phyloP scores from a whole-genome alignment of 2,888 invertebrate species.

The Leucophenga montana region DNA sequence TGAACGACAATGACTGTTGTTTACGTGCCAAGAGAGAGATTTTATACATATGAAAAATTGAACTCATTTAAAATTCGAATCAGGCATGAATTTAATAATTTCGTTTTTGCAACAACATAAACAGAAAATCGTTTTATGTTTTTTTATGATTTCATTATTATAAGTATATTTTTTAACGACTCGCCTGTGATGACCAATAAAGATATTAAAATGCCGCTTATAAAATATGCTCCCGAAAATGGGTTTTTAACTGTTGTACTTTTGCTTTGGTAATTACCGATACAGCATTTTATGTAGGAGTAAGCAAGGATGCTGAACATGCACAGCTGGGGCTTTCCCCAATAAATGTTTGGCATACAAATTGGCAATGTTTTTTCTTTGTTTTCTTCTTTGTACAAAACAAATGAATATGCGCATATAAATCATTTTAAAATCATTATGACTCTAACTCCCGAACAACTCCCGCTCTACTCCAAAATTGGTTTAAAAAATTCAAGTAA shows the following conservation, averaged over 20 bases:
- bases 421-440: not conserved
- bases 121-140: slow-evolving; percentile 37
- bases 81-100: slow-evolving; percentile 66
- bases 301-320: not conserved
- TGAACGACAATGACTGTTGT: no score
- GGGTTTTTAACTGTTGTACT: slow-evolving; percentile 50
- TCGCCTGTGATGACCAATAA: slow-evolving; percentile 66
- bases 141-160: slow-evolving; percentile 49
- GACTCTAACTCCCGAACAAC: slow-evolving; percentile 49
- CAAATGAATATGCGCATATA: not conserved
- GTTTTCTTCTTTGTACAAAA: not conserved
- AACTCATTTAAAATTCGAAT: slow-evolving; percentile 59
- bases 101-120: slow-evolving; percentile 58
- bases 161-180: slow-evolving; percentile 65
- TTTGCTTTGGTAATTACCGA: not conserved
- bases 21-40: slow-evolving; percentile 10
- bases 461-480: not conserved
- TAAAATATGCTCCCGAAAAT: slow-evolving; percentile 61
- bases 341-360: slow-evolving; percentile 16
- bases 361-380: not conserved
- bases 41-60: slow-evolving; percentile 46
- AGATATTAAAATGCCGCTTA: slow-evolving; percentile 64
- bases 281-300: not conserved
- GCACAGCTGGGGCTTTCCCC: slow-evolving; percentile 16
- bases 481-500: not conserved